A percentile compares a stretch with the other conserved stretches of the same genome.
Evolutionary conservation across 2,888 invertebrate genomes (phyloP).

Genomic region (Anthophora plumipes): DNA sequence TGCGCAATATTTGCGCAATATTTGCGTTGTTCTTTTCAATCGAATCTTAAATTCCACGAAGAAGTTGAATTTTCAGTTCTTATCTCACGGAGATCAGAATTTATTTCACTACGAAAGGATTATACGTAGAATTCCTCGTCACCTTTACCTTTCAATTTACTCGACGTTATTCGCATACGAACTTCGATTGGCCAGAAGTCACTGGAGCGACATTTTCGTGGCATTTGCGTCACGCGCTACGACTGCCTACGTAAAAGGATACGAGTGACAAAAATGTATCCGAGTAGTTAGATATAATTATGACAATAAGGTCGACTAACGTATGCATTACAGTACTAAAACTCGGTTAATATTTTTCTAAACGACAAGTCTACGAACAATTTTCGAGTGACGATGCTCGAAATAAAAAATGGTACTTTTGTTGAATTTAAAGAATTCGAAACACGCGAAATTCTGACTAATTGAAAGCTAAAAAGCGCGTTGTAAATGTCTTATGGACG

Average conservation of each 20-base stretch:
- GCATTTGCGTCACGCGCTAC: slow-evolving; percentile 44
- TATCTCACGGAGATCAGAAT: background rate
- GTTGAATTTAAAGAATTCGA: background rate
- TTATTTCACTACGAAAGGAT: background rate
- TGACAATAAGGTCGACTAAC: background rate
- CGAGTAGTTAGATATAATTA: background rate
- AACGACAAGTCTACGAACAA: too few species aligned
- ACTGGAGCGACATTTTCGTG: slow-evolving; percentile 56
- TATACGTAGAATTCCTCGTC: background rate
- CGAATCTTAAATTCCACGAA: too few species aligned
- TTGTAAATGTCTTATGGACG: slow-evolving; percentile 5
- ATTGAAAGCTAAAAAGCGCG: slow-evolving; percentile 31
- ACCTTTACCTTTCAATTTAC: background rate
- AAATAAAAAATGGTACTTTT: too few species aligned
- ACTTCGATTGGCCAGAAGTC: slow-evolving; percentile 21
- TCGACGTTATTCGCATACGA: background rate
- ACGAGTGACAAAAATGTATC: background rate
- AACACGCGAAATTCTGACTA: slow-evolving; percentile 3
- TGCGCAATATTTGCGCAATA: too few species aligned
- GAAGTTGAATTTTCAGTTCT: background rate
- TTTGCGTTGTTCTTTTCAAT: too few species aligned
- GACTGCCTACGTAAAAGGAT: slow-evolving; percentile 9
- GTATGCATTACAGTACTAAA: background rate
- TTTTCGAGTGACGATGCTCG: too few species aligned
- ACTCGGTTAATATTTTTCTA: background rate